These are phyloP conservation scores for Drosophila jambulina DNA, from an alignment of 1,140 invertebrate genomes.

Conservation along the genomic window DNA sequence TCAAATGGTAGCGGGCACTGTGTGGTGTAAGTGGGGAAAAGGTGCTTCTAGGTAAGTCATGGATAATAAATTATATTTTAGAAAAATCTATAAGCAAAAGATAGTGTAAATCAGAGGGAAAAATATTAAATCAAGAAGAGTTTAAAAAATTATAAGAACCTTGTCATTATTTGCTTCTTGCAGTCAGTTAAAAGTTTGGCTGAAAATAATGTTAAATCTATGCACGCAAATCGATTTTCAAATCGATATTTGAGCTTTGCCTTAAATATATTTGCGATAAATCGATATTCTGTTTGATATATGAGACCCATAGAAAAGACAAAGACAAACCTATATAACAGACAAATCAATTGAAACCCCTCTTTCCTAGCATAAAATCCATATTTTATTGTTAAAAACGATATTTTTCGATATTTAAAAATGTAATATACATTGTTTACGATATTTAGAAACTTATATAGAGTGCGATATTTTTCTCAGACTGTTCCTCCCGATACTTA, in stretches of 20 bases:
- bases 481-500: neutral
- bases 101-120: neutral
- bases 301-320: neutral
- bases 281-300: neutral
- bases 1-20: constrained; percentile 42
- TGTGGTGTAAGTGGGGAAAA: neutral
- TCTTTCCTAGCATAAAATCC: no score
- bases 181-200: neutral
- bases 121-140: neutral
- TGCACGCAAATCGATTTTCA: neutral
- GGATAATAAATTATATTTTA: neutral
- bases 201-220: no score
- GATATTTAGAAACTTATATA: neutral
- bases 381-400: neutral
- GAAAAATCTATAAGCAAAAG: neutral
- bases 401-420: neutral
- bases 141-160: neutral
- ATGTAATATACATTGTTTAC: neutral
- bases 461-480: neutral
- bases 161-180: neutral
- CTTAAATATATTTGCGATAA: neutral
- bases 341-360: no score
- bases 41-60: neutral
- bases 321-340: neutral
- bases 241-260: neutral